Conservation (phyloP, 2,113 vertebrate genomes). For the Sturnira hondurensis region DNA sequence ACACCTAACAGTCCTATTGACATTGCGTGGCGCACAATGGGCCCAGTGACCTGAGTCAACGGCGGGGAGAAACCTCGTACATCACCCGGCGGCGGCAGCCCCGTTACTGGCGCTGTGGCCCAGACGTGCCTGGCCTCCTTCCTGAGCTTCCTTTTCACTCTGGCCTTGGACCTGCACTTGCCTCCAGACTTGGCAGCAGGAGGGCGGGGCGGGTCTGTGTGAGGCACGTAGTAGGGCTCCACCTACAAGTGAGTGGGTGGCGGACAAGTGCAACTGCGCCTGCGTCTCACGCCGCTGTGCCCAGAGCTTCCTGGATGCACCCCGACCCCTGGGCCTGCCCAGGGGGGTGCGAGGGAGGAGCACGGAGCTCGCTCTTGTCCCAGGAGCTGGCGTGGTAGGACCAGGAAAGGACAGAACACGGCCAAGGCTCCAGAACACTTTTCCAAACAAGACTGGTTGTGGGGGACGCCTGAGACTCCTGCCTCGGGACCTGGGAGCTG, state of each 20-base stretch:
- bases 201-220: too few species aligned
- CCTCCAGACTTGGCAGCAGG: not conserved
- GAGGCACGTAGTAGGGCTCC: not conserved
- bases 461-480: not conserved
- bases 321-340: not conserved
- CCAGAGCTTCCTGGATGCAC: accelerated
- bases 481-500: not conserved
- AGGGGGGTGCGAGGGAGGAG: not conserved
- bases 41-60: constrained; percentile 85
- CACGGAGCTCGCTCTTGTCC: not conserved
- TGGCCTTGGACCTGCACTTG: not conserved
- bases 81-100: constrained; percentile 78
- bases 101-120: constrained; percentile 52
- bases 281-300: not conserved
- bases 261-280: accelerated
- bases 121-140: constrained; percentile 41
- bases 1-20: constrained; percentile 84
- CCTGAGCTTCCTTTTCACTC: not conserved
- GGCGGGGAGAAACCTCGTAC: constrained; percentile 79
- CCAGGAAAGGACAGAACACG: not conserved
- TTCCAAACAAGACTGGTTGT: not conserved
- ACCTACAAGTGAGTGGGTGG: not conserved
- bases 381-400: not conserved
- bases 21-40: constrained; percentile 82
- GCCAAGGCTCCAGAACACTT: not conserved